A percentile compares a stretch with the other conserved stretches of the same genome.
Evolutionary conservation across 2,797 vertebrate species (phyloP).

Genomic region (Enteromius thamalakanensis): DNA sequence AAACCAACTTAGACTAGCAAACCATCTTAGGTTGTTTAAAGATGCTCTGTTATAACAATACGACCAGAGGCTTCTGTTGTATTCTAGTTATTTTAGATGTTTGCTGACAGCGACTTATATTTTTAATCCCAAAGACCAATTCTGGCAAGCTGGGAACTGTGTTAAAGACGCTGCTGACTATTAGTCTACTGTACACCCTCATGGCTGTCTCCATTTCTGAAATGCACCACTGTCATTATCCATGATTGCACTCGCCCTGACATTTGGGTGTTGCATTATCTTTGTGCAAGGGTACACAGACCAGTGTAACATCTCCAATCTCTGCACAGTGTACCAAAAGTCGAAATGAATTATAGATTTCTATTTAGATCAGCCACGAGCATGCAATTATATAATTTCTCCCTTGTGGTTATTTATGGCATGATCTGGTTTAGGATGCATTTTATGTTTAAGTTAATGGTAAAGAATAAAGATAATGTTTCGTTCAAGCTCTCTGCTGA

Average conservation of each 20-base stretch:
- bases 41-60: background rate
- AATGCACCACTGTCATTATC: constrained; percentile 11
- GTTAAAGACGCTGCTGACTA: background rate
- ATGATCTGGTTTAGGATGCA: background rate
- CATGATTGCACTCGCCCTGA: constrained; percentile 28
- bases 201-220: background rate
- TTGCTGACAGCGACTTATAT: background rate
- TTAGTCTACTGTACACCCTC: constrained; percentile 2
- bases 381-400: background rate
- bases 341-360: constrained; percentile 13
- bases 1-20: background rate
- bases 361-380: background rate
- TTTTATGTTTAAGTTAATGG: constrained; percentile 19
- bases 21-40: background rate
- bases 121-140: background rate
- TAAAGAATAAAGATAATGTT: constrained; percentile 28
- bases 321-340: background rate
- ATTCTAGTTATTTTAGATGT: background rate
- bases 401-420: background rate
- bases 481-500: constrained; percentile 19
- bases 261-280: constrained; percentile 7
- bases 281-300: constrained; percentile 16
- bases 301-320: background rate
- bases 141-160: background rate
- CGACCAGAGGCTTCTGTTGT: background rate